Conservation (phyloP, 2,888 invertebrate genomes). For the Ischnus inquisitorius region DNA sequence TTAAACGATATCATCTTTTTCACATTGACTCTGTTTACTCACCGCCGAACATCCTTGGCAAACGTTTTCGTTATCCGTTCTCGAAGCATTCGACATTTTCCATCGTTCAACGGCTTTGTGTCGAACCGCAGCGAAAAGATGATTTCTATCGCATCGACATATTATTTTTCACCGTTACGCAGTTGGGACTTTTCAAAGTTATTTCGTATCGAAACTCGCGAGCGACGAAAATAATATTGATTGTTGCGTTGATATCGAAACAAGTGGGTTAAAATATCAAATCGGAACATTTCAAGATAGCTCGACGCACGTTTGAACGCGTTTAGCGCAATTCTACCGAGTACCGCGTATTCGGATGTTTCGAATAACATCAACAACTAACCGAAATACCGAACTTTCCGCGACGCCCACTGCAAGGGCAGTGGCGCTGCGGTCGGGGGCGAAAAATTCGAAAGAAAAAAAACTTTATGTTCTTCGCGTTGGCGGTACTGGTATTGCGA, state of each 20-base stretch:
- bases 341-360: too few species aligned
- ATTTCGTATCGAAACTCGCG: neutral
- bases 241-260: neutral
- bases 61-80: neutral
- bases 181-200: neutral
- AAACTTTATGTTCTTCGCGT: conserved; percentile 40
- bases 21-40: conserved; percentile 67
- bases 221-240: neutral
- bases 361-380: too few species aligned
- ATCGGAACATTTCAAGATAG: too few species aligned
- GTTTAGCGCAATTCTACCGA: too few species aligned
- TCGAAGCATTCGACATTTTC: neutral
- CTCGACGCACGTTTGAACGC: too few species aligned
- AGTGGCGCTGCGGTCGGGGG: conserved; percentile 40
- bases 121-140: neutral
- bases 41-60: neutral
- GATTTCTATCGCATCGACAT: neutral
- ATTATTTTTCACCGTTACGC: neutral
- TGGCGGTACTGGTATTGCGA: conserved; percentile 68
- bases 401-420: neutral
- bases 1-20: conserved; percentile 81
- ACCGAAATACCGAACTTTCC: neutral
- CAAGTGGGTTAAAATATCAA: neutral
- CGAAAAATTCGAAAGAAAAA: conserved; percentile 2
- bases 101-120: neutral